Percentiles rank a stretch among this genome's conserved stretches.
These are phyloP conservation scores for Stenchaetothrips biformis DNA, from an alignment of 2,888 invertebrate species.

Conservation along the genomic window DNA sequence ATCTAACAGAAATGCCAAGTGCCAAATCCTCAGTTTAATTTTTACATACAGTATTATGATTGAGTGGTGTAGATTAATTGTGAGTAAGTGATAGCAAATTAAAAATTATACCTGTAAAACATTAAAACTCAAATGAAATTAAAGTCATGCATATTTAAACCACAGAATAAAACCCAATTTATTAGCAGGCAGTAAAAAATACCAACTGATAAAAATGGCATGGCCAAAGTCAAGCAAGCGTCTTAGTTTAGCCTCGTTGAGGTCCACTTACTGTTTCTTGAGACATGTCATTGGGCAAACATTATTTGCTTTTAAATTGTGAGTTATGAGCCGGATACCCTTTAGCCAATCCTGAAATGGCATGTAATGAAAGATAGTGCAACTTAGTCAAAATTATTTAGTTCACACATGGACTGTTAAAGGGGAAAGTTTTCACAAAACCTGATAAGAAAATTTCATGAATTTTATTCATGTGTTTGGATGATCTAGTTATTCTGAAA, in stretches of 20 bases:
- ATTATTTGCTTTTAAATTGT: conserved; percentile 99
- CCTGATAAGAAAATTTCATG: not conserved
- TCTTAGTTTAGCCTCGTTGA: not conserved
- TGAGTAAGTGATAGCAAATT: not conserved
- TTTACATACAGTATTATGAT: too few species aligned
- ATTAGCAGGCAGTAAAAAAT: not conserved
- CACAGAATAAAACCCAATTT: not conserved
- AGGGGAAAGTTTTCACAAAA: not conserved
- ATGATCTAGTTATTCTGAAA: too few species aligned
- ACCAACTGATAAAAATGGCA: conserved; percentile 21
- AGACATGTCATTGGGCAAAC: conserved; percentile 98
- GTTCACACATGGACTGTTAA: not conserved
- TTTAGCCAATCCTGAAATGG: conserved; percentile 85
- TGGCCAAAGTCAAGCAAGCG: conserved; percentile 10
- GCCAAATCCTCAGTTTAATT: not conserved
- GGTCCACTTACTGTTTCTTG: conserved; percentile 93
- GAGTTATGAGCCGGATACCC: conserved; percentile 88
- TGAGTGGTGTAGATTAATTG: not conserved
- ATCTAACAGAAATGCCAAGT: too few species aligned
- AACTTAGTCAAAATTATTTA: not conserved
- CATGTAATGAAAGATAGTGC: not conserved
- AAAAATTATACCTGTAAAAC: conserved; percentile 21
- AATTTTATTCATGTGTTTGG: too few species aligned
- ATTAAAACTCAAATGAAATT: conserved; percentile 12
- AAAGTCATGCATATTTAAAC: conserved; percentile 12